These are phyloP conservation scores for Mythimna pallens DNA, from an alignment of 2,888 invertebrate genomes.

Conservation along the genomic window DNA sequence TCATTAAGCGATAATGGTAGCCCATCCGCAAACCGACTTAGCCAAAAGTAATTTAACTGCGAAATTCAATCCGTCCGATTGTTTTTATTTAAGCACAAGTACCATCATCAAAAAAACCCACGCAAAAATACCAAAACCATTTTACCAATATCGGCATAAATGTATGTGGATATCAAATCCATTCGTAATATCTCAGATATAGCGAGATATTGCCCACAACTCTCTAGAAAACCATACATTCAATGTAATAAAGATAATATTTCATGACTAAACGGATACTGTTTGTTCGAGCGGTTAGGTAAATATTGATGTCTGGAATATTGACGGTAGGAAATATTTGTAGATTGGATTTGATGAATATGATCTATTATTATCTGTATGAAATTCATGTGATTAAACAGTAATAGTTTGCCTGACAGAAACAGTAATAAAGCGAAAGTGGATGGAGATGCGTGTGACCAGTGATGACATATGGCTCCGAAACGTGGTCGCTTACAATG, in stretches of 20 bases:
- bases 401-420: no score
- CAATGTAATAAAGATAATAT: conserved; percentile 51
- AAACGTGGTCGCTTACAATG: no score
- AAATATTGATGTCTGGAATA: conserved; percentile 39
- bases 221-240: conserved; percentile 14
- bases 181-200: not conserved
- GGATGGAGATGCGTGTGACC: no score
- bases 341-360: not conserved
- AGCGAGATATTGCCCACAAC: conserved; percentile 12
- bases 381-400: no score
- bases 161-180: not conserved
- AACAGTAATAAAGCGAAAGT: no score
- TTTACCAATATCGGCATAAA: not conserved
- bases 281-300: conserved; percentile 26
- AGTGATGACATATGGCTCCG: no score
- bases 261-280: conserved; percentile 41
- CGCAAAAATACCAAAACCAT: not conserved
- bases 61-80: no score
- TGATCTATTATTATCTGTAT: no score
- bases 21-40: no score
- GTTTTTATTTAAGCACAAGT: no score
- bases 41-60: no score
- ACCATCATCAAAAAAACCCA: not conserved
- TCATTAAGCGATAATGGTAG: no score
- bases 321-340: conserved; percentile 6